These are phyloP conservation scores for Syngnathus scovelli DNA, from an alignment of 2,113 vertebrate species.

Conservation along the genomic window DNA sequence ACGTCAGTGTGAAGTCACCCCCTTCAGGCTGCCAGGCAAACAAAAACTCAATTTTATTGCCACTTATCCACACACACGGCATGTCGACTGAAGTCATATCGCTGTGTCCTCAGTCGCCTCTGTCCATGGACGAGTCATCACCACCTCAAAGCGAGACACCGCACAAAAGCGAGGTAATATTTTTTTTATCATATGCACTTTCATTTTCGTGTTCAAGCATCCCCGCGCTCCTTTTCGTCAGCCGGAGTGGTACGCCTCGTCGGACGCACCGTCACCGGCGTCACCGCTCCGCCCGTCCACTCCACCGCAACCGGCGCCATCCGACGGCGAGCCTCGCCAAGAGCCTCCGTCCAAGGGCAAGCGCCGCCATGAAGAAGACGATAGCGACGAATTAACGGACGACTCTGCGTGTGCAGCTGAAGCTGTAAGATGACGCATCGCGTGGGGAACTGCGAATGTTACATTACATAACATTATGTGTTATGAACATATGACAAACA, in stretches of 20 bases:
- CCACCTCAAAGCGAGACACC: neutral
- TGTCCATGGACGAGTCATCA: neutral
- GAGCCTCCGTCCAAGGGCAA: too few species aligned
- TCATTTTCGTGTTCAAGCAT: neutral
- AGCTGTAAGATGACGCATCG: neutral
- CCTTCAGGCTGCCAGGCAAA: conserved; percentile 9
- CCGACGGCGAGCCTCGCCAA: neutral
- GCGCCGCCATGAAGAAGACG: neutral
- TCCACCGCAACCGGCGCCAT: neutral
- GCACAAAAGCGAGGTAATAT: neutral
- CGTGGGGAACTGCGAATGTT: neutral
- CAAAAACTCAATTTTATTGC: neutral
- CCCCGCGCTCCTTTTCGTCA: neutral
- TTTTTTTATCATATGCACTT: neutral
- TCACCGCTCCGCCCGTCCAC: neutral
- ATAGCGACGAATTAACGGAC: neutral
- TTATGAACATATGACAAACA: neutral
- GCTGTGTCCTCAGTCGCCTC: neutral
- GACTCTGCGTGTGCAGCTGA: neutral
- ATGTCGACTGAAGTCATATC: neutral
- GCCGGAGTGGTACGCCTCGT: neutral
- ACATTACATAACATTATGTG: too few species aligned
- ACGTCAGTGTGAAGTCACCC: neutral
- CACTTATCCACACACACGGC: neutral
- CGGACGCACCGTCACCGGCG: neutral